phyloP scores from a whole-genome alignment of 2,113 vertebrate species.

The Pholis gunnellus region DNA sequence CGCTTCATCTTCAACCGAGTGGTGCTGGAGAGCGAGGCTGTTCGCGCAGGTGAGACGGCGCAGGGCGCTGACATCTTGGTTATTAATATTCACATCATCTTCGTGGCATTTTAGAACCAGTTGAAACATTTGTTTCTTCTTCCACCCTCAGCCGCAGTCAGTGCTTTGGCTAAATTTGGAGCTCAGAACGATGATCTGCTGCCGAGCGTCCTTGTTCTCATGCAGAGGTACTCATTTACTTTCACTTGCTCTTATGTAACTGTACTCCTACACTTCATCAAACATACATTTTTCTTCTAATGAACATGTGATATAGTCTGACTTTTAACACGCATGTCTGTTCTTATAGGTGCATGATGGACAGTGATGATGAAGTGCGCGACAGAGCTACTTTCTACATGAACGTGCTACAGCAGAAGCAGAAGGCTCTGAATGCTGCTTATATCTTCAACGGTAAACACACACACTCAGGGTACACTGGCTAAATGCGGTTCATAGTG shows the following conservation, averaged over 20 bases:
- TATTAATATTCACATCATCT: neutral
- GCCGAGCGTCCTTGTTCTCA: slow-evolving; percentile 95
- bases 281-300: neutral
- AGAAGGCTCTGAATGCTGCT: slow-evolving; percentile 93
- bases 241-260: neutral
- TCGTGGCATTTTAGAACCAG: neutral
- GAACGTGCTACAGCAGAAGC: slow-evolving; percentile 96
- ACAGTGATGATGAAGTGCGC: slow-evolving; percentile 96
- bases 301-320: neutral
- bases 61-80: neutral
- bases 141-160: slow-evolving; percentile 89
- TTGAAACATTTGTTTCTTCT: neutral
- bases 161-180: slow-evolving; percentile 97
- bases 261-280: neutral
- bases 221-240: slow-evolving; percentile 89
- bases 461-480: neutral
- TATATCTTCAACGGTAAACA: slow-evolving; percentile 95
- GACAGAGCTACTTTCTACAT: slow-evolving; percentile 98
- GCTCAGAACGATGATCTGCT: slow-evolving; percentile 97
- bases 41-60: slow-evolving; percentile 90
- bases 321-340: neutral
- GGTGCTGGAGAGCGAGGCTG: slow-evolving; percentile 96
- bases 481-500: neutral
- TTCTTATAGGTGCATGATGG: slow-evolving; percentile 95
- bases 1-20: slow-evolving; percentile 99